A percentile compares a stretch with the other conserved stretches of the same genome.
Evolutionary conservation across 37 sponge, comb jelly and placozoan genomes (phyloP).

Genomic region (Diacarnus erythraeanus): DNA sequence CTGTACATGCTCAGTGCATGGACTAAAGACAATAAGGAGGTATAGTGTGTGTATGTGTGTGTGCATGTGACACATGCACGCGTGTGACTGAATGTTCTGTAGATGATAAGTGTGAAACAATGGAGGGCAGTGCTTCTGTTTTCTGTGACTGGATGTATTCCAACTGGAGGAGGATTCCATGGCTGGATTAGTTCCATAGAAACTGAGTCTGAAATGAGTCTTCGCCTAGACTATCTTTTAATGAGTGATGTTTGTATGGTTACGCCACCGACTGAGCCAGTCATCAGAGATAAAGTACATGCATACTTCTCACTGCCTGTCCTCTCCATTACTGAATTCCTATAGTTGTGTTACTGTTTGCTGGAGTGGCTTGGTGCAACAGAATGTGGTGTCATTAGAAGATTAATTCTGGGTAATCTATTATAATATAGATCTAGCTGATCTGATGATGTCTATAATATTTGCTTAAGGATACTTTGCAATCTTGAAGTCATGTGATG

Average conservation of each 20-base stretch:
- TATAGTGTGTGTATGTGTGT: not conserved
- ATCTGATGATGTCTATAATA: not conserved
- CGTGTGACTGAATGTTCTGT: too few species aligned
- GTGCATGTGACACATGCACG: too few species aligned
- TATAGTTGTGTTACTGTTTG: conserved; percentile 2
- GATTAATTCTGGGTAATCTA: not conserved
- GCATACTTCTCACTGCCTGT: too few species aligned
- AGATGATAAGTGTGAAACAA: not conserved
- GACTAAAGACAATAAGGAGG: conserved; percentile 5
- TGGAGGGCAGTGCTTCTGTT: not conserved
- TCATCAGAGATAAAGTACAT: too few species aligned
- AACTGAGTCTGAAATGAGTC: not conserved
- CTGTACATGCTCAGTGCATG: conserved; percentile 16
- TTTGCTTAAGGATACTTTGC: conserved; percentile 14
- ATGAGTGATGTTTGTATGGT: not conserved
- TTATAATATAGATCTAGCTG: not conserved
- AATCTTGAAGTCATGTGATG: conserved; percentile 3
- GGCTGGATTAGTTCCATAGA: not conserved
- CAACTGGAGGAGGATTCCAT: not conserved
- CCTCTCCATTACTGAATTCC: too few species aligned
- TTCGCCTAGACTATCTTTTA: not conserved
- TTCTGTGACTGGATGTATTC: not conserved
- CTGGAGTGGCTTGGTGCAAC: conserved; percentile 9
- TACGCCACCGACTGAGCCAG: too few species aligned
- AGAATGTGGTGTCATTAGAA: conserved; percentile 1